Conservation (phyloP, 2,888 invertebrate species). For the Ptychoptera albimana region DNA sequence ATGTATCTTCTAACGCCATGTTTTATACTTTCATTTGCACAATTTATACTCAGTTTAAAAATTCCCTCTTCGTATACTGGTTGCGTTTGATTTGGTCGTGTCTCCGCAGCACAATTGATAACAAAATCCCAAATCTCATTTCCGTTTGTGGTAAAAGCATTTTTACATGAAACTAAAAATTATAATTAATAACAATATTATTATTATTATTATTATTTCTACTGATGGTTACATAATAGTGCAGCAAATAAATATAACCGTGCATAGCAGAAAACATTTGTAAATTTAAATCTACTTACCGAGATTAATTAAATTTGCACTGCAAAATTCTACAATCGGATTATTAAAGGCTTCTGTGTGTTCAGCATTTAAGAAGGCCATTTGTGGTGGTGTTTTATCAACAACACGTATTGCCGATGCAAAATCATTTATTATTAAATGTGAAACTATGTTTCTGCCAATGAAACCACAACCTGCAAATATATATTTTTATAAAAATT, state of each 20-base stretch:
- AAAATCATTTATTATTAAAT: slow-evolving; percentile 60
- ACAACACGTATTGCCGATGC: slow-evolving; percentile 62
- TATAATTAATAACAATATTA: background rate
- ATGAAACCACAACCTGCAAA: slow-evolving; percentile 81
- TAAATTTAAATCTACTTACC: slow-evolving; percentile 35
- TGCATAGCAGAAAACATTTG: background rate
- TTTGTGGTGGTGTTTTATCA: slow-evolving; percentile 86
- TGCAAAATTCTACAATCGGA: slow-evolving; percentile 69
- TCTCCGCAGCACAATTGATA: slow-evolving; percentile 85
- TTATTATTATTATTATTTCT: background rate
- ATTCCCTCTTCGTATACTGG: slow-evolving; percentile 85
- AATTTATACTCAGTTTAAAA: slow-evolving; percentile 64
- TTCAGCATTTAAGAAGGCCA: slow-evolving; percentile 69
- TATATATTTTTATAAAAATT: slow-evolving; percentile 11
- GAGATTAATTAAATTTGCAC: slow-evolving; percentile 79
- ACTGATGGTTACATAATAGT: background rate
- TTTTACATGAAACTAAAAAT: slow-evolving; percentile 57
- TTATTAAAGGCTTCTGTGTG: slow-evolving; percentile 59
- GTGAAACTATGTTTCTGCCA: slow-evolving; percentile 73
- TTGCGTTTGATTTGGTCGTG: slow-evolving; percentile 74
- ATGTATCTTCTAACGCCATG: slow-evolving; percentile 53
- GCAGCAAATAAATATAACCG: background rate
- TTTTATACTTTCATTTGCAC: slow-evolving; percentile 59
- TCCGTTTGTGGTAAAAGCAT: slow-evolving; percentile 48
- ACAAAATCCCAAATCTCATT: slow-evolving; percentile 57